Evolutionary conservation across 2,797 vertebrate genomes (phyloP).

Genomic region (Lycodopsis pacificus): DNA sequence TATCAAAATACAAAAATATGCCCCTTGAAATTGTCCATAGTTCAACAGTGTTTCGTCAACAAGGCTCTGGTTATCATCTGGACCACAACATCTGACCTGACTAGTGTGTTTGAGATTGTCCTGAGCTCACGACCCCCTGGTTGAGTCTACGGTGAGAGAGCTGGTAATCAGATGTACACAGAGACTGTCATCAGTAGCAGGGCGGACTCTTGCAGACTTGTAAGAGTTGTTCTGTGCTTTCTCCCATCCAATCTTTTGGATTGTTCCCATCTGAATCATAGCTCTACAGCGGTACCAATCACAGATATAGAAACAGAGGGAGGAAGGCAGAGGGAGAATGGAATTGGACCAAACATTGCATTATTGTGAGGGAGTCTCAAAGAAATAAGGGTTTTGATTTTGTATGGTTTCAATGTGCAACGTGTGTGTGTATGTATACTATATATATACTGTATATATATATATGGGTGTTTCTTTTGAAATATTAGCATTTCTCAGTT

Average conservation of each 20-base stretch:
- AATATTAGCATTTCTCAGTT: constrained; percentile 24
- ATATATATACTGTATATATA: background rate
- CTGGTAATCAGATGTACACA: constrained; percentile 49
- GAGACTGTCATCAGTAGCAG: constrained; percentile 24
- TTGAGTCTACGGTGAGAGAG: constrained; percentile 15
- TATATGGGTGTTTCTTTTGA: constrained; percentile 7
- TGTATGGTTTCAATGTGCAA: constrained; percentile 45
- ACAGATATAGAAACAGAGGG: constrained; percentile 48
- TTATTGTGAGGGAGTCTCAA: constrained; percentile 58
- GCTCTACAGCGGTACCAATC: constrained; percentile 52
- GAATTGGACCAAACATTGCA: constrained; percentile 68
- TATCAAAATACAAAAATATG: background rate
- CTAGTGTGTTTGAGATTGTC: constrained; percentile 12
- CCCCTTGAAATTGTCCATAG: background rate
- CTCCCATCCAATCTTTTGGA: constrained; percentile 61
- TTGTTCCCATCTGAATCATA: constrained; percentile 70
- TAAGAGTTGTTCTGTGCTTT: constrained; percentile 62
- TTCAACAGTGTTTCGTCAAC: background rate
- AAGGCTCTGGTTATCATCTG: constrained; percentile 12
- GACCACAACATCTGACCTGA: constrained; percentile 17
- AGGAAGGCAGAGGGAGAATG: constrained; percentile 55
- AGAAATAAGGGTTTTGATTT: constrained; percentile 68
- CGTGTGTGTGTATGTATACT: background rate
- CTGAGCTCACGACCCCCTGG: constrained; percentile 6
- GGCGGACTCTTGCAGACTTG: constrained; percentile 45